Evolutionary conservation across 2,797 vertebrate species (phyloP).

Genomic region (Zalophus californianus): DNA sequence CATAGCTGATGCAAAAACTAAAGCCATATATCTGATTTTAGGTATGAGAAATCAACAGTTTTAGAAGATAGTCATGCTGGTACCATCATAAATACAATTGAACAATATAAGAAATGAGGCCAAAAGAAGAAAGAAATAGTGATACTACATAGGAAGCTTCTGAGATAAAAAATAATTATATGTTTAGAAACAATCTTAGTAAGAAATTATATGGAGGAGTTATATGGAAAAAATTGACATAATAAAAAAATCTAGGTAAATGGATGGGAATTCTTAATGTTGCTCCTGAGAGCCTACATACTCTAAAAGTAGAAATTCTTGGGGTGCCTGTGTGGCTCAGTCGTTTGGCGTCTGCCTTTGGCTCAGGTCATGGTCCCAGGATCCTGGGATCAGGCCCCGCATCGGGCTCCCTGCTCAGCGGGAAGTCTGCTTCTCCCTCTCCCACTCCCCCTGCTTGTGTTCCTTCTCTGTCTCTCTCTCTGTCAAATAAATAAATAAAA

Average conservation of each 20-base stretch:
- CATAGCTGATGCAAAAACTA: background rate
- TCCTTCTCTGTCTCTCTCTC: too few species aligned
- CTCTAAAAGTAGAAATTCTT: conserved; percentile 16
- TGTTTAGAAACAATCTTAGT: conserved; percentile 17
- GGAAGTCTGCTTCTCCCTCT: too few species aligned
- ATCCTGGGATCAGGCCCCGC: too few species aligned
- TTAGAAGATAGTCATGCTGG: background rate
- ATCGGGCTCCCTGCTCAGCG: too few species aligned
- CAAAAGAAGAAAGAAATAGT: background rate
- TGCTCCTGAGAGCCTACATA: background rate
- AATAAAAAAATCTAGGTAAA: background rate
- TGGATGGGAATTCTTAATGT: background rate
- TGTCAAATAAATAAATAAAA: too few species aligned
- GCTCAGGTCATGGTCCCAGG: too few species aligned
- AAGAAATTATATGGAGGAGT: background rate
- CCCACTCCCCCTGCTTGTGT: too few species aligned
- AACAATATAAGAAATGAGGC: background rate
- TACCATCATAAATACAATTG: background rate
- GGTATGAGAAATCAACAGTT: background rate
- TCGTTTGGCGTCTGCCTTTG: too few species aligned
- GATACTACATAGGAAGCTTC: background rate
- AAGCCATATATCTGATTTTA: background rate
- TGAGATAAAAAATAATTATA: background rate
- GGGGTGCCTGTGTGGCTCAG: too few species aligned
- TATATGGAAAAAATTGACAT: background rate